phyloP scores from a whole-genome alignment of 30 jellyfish, hydroid and myxozoan genomes.

The Morbakka virulenta region DNA sequence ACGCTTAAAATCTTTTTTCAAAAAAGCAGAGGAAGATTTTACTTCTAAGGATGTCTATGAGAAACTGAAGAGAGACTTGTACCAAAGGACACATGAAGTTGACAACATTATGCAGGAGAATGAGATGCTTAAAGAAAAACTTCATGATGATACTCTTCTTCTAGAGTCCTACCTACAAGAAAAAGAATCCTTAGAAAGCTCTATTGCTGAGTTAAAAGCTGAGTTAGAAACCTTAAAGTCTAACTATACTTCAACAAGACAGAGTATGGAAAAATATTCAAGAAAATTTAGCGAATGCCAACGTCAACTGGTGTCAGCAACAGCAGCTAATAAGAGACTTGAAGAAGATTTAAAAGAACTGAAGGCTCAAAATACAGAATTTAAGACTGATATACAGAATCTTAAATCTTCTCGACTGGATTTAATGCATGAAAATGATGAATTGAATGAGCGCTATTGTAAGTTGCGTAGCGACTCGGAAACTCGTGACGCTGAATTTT shows the following conservation, averaged over 20 bases:
- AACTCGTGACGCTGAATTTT: background rate
- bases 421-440: background rate
- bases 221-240: background rate
- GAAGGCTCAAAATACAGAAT: background rate
- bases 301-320: background rate
- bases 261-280: background rate
- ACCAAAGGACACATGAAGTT: background rate
- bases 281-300: background rate
- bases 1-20: background rate
- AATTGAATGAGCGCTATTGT: background rate
- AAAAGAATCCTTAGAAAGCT: background rate
- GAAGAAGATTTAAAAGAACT: background rate
- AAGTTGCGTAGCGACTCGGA: background rate
- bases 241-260: background rate
- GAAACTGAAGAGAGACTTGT: background rate
- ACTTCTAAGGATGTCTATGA: background rate
- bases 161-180: background rate
- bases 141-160: background rate
- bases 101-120: background rate
- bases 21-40: background rate
- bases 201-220: background rate
- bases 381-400: background rate
- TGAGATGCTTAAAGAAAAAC: background rate
- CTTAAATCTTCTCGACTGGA: background rate
- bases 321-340: background rate